Conservation (phyloP, 2,797 vertebrate species). For the Rhynchonycteris naso region DNA sequence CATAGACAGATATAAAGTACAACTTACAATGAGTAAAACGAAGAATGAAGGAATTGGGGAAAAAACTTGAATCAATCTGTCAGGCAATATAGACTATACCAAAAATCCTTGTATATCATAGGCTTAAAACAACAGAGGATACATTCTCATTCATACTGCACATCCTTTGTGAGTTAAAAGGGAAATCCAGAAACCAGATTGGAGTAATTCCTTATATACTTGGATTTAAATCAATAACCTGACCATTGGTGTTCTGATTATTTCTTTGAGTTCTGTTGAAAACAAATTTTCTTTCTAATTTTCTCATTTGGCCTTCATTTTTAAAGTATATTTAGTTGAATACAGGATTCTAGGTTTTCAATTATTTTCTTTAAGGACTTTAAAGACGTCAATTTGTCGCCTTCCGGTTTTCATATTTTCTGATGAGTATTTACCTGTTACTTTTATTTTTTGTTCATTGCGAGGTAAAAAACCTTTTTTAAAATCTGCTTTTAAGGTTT, state of each 20-base stretch:
- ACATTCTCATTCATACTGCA: not conserved
- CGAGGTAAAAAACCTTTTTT: not conserved
- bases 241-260: not conserved
- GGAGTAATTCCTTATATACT: not conserved
- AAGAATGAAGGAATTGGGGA: not conserved
- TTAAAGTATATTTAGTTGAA: not conserved
- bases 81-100: not conserved
- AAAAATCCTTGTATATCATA: not conserved
- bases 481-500: not conserved
- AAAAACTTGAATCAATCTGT: not conserved
- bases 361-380: not conserved
- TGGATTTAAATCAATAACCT: not conserved
- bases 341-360: not conserved
- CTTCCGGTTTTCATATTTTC: not conserved
- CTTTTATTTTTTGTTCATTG: not conserved
- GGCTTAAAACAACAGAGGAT: not conserved
- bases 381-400: not conserved
- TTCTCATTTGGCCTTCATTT: not conserved
- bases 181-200: not conserved
- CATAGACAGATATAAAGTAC: not conserved
- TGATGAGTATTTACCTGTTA: not conserved
- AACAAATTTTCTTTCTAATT: not conserved
- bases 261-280: slow-evolving; percentile 7
- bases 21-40: not conserved
- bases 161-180: not conserved